Conservation (phyloP, 2,797 vertebrate genomes). For the Cuculus canorus region DNA sequence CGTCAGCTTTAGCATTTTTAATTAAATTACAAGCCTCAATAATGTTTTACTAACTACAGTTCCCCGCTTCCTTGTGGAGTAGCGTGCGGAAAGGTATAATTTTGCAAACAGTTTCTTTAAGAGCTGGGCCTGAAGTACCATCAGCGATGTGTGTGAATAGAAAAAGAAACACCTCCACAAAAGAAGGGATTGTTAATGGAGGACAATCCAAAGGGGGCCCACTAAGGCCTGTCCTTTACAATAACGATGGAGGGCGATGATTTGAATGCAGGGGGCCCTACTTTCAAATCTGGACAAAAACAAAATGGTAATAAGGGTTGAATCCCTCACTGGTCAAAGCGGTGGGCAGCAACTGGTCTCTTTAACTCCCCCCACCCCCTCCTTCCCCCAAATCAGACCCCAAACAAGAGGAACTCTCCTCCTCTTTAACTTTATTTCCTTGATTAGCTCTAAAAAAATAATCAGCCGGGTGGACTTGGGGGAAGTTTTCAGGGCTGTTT, state of each 20-base stretch:
- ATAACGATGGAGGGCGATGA: constrained; percentile 86
- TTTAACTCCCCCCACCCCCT: constrained; percentile 49
- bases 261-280: constrained; percentile 88
- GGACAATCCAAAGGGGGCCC: constrained; percentile 80
- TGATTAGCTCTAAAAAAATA: constrained; percentile 66
- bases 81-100: constrained; percentile 86
- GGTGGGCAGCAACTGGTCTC: constrained; percentile 69
- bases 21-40: constrained; percentile 71
- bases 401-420: constrained; percentile 66
- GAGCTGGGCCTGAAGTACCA: constrained; percentile 84
- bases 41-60: constrained; percentile 75
- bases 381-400: constrained; percentile 54
- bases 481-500: constrained; percentile 33
- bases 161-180: constrained; percentile 89
- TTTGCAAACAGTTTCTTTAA: constrained; percentile 92
- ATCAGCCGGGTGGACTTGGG: neutral
- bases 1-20: constrained; percentile 46
- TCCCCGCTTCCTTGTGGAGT: constrained; percentile 79
- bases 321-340: constrained; percentile 78
- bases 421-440: constrained; percentile 74
- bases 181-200: constrained; percentile 81
- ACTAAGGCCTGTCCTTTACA: constrained; percentile 86
- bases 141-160: constrained; percentile 83
- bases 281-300: constrained; percentile 81
- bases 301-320: constrained; percentile 86